These are phyloP conservation scores for Drosophila lacicola DNA, from an alignment of 2,888 invertebrate species.

Conservation along the genomic window DNA sequence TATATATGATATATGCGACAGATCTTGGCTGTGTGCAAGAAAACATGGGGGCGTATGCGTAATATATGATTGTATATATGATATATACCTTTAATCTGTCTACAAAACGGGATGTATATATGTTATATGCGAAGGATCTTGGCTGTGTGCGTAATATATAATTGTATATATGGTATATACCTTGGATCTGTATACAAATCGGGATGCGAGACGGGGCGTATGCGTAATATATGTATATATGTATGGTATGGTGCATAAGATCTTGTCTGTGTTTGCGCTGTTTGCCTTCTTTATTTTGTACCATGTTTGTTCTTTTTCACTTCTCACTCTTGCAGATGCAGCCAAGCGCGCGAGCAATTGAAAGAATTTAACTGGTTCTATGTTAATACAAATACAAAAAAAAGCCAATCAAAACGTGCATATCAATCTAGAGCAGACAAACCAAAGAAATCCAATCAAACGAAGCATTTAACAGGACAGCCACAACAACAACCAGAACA, in stretches of 20 bases:
- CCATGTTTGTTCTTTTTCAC: constrained; percentile 56
- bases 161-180: neutral
- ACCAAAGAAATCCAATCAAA: constrained; percentile 61
- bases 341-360: constrained; percentile 26
- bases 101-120: too few relatives aligned
- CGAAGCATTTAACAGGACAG: constrained; percentile 64
- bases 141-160: neutral
- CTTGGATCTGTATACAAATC: too few relatives aligned
- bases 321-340: constrained; percentile 75
- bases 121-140: too few relatives aligned
- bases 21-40: too few relatives aligned
- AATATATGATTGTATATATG: neutral
- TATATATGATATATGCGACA: too few relatives aligned
- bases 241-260: neutral
- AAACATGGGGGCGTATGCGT: constrained; percentile 1
- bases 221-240: constrained; percentile 2
- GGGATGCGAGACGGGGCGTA: neutral
- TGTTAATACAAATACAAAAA: constrained; percentile 30
- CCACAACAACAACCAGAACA: constrained; percentile 10
- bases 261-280: constrained; percentile 32
- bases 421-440: constrained; percentile 53
- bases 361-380: constrained; percentile 53
- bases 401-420: constrained; percentile 65
- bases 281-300: constrained; percentile 50
- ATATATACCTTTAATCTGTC: too few relatives aligned